These are phyloP conservation scores for Gymnogyps californianus DNA, from an alignment of 2,113 vertebrate species.

Conservation along the genomic window DNA sequence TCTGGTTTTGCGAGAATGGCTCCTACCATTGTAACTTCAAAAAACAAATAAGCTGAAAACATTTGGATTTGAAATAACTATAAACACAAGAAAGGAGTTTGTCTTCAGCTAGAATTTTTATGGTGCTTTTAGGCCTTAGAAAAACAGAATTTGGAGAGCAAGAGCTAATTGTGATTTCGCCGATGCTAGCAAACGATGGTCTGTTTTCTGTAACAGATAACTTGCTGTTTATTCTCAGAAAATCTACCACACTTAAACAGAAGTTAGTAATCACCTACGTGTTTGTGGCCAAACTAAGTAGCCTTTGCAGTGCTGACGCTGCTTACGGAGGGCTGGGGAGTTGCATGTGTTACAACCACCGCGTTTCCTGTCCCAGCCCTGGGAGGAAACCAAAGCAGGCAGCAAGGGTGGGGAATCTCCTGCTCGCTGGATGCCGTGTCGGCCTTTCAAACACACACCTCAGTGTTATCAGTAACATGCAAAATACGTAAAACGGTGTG, in stretches of 20 bases:
- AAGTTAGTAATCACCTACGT: neutral
- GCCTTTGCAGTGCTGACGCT: neutral
- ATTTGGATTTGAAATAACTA: neutral
- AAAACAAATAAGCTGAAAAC: neutral
- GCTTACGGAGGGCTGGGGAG: neutral
- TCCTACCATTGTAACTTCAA: neutral
- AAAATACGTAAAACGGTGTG: neutral
- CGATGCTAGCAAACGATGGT: accelerated
- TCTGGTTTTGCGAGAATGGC: neutral
- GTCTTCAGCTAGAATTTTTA: neutral
- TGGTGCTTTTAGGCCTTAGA: neutral
- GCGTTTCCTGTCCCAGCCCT: constrained; percentile 13
- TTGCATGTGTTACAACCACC: neutral
- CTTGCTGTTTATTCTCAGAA: neutral
- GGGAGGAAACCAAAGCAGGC: constrained; percentile 14
- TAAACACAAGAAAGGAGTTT: neutral
- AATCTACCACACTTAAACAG: neutral
- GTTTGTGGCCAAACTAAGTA: neutral
- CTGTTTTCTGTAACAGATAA: neutral
- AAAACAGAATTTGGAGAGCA: neutral
- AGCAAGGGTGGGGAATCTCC: constrained; percentile 23
- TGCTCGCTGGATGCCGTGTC: accelerated
- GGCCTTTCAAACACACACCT: neutral
- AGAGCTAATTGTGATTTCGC: neutral
- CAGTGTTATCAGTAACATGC: neutral